Evolutionary conservation across 2,113 vertebrate genomes (phyloP).

Genomic region (Myrmophylax atrothorax): DNA sequence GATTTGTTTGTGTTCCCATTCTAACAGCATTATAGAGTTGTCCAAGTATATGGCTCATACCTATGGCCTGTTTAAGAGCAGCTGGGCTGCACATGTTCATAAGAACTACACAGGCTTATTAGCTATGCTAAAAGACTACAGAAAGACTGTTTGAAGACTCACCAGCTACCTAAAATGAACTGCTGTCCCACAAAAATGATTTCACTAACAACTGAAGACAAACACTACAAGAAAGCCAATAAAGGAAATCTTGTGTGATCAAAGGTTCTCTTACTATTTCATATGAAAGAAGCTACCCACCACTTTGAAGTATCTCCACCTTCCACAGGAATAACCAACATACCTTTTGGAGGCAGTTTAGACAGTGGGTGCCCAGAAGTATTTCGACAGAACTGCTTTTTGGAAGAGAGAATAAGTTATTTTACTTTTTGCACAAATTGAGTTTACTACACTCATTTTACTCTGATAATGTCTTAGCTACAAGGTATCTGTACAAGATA

Average conservation of each 20-base stretch:
- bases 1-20: background rate
- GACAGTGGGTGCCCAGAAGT: constrained; percentile 9
- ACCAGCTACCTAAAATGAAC: background rate
- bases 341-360: background rate
- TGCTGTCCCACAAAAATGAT: background rate
- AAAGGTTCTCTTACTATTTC: background rate
- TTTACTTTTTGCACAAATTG: constrained; percentile 8
- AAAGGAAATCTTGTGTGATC: background rate
- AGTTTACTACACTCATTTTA: constrained; percentile 40
- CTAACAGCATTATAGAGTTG: constrained; percentile 26
- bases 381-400: constrained; percentile 17
- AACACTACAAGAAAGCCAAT: background rate
- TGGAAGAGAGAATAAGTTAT: constrained; percentile 45
- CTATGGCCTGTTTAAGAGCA: background rate
- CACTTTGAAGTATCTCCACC: background rate
- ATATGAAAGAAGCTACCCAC: background rate
- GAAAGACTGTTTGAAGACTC: background rate
- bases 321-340: background rate
- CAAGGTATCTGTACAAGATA: constrained; percentile 47
- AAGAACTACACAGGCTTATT: background rate
- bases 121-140: background rate
- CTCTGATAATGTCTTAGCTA: constrained; percentile 16
- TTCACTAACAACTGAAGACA: background rate
- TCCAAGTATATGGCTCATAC: background rate
- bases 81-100: background rate